Evolutionary conservation across 2,888 invertebrate genomes (phyloP), one percentile per base, ranked within the genome.

Genomic region (Seira ritae): DNA sequence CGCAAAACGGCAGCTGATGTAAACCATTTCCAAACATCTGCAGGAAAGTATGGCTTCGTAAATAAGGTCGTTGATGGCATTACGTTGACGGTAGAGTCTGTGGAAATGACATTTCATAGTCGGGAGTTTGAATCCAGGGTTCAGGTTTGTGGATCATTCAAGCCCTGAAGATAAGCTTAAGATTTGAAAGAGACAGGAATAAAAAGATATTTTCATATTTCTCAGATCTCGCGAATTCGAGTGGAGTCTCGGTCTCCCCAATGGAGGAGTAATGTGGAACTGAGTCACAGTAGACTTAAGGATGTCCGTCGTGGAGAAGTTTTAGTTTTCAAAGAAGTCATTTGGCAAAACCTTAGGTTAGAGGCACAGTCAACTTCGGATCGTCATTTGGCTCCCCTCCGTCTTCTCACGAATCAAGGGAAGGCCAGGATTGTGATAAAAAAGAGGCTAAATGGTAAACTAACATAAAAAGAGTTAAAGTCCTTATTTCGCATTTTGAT

Each of bases 51-150:
- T 90, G 95, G 96, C 89, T 97, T 96, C 91, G 95, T 95, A 83
- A 95, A 97, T 90, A 95, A 97, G 93, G 97, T 99, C 84, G 96
- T 99, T 90, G 99, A 99, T 92, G 99, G 99, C 83, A 98, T 99
- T 90, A 98, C 97, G 66, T 94, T 99, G 87, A 94, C 95, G 90
- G 97, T 99, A 88, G 99, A 99, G 91, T 96, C 96, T 80, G 97
- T 99, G 82, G 95, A 95, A 91, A 94, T 99, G 90, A 95, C 96
- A 90, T 98, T 99, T 92, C 95, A 94, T 89, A 98, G 98, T 91
- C 96, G 96, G 89, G 97, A 97, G 77, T 99, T 99, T 92, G 95
- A 96, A 89, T 98, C 98, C 85, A 96, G 97, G 89, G 95, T 99
- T 91, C 97, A 98, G 95, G 98, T 98, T 90, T 89, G 89, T 31